Evolutionary conservation across 2,797 vertebrate species (phyloP), one percentile per base, ranked within the genome.

Genomic region (Miichthys miiuy): DNA sequence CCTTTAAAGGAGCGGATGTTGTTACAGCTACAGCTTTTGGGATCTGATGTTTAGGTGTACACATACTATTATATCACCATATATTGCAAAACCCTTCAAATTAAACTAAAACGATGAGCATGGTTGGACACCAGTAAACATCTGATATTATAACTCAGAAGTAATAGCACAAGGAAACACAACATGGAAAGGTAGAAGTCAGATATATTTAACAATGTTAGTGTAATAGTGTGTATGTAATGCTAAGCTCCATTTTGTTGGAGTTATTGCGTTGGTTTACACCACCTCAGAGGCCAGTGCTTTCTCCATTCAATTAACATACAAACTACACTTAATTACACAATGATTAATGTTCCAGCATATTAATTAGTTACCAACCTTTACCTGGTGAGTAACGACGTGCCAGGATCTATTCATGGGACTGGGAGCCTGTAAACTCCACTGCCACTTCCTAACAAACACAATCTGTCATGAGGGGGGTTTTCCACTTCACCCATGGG

Each of bases 401-500:
- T 75, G 63, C n/a, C 56, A 4, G 6, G 51, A 66, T 42, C 20
- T 25, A 8, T 55, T 77, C 20, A 3, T 6, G n/a, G 3, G 21
- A 46, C 62, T 0, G 20, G 52, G 51, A 62, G 51, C n/a, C n/a
- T 10, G 12, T 16, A 54, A 27, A 44, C 34, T 38, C 17, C 8
- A 0, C 65, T 41, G 57, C 75, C 69, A 21, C 68, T 64, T 87
- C 57, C 81, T 80, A 79, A 87, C 64, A 51, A 80, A 76, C n/a
- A 2, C 5, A 34, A 68, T 67, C 18, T 56, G 60, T 79, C 66
- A 42, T 11, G 0, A 3, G 56, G 46, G 27, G 38, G 54, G 60
- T 9, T 64, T 10, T 44, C 34, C 58, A 70, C 46, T 54, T 66
- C 42, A 68, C 80, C 79, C 77, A 17, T n/a, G 78, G 78, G 76